Evolutionary conservation across 92 coral and sea anemone species (phyloP).

Genomic region (Nematostella vectensis): DNA sequence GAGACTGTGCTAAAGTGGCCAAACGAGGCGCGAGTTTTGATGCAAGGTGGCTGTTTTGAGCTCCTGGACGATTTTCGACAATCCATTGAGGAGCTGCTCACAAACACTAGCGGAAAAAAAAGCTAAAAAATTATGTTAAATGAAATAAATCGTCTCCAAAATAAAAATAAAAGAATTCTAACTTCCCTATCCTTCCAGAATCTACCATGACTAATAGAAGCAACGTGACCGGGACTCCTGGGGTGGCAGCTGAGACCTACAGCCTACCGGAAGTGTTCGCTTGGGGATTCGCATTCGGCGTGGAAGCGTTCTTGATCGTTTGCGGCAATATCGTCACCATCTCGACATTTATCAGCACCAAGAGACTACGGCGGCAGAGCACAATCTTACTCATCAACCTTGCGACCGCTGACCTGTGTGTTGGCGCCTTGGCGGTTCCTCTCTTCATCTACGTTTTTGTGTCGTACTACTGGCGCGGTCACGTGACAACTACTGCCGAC

Average conservation of each 20-base stretch:
- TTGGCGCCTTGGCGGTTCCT: slow-evolving; percentile 18
- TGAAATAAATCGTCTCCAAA: no score
- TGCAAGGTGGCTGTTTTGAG: no score
- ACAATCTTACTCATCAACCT: slow-evolving; percentile 28
- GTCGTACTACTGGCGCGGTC: slow-evolving; percentile 2
- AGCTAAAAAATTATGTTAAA: no score
- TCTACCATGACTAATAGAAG: slow-evolving; percentile 13
- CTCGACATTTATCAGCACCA: slow-evolving; percentile 21
- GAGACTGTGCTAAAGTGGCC: no score
- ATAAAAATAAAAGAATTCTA: no score
- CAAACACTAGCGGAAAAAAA: no score
- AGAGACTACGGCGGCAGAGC: slow-evolving; percentile 25
- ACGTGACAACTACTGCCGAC: not conserved
- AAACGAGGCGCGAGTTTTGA: no score
- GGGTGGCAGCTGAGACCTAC: slow-evolving; percentile 2
- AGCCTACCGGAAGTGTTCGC: slow-evolving; percentile 17
- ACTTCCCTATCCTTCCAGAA: no score
- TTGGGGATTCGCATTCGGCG: slow-evolving; percentile 21
- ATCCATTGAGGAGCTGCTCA: no score
- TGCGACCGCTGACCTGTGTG: slow-evolving; percentile 33
- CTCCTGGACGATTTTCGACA: no score
- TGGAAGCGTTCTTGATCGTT: slow-evolving; percentile 24
- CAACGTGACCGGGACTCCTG: not conserved
- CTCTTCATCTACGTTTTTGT: slow-evolving; percentile 6
- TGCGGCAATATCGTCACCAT: slow-evolving; percentile 32